These are phyloP conservation scores for Zaprionus africanus DNA, from an alignment of 1,140 invertebrate genomes.

Conservation along the genomic window DNA sequence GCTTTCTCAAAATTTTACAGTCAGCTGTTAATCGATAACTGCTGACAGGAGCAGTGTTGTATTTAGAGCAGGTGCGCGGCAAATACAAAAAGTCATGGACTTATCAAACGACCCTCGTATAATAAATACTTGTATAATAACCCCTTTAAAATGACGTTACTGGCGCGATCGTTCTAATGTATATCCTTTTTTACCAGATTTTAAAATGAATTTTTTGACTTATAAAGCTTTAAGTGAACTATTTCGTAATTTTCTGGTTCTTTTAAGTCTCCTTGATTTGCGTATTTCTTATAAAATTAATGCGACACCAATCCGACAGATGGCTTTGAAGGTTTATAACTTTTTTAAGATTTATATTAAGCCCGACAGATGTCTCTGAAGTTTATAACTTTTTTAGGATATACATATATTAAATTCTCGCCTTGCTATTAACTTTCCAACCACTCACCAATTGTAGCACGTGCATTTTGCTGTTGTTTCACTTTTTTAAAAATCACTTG, in stretches of 20 bases:
- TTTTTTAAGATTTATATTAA: too few species aligned
- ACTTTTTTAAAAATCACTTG: constrained; percentile 38
- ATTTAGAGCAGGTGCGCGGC: too few species aligned
- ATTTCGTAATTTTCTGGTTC: too few species aligned
- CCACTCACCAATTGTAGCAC: constrained; percentile 61
- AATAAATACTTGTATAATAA: neutral
- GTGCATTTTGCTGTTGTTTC: constrained; percentile 45
- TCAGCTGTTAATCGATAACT: too few species aligned
- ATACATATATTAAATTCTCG: constrained; percentile 6
- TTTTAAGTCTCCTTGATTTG: neutral
- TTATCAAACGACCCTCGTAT: too few species aligned
- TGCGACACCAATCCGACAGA: too few species aligned
- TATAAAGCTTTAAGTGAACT: too few species aligned
- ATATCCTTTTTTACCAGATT: neutral
- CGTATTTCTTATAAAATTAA: neutral
- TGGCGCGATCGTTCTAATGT: neutral
- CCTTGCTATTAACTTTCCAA: neutral
- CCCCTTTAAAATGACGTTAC: neutral
- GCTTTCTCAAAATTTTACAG: too few species aligned
- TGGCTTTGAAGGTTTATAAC: too few species aligned
- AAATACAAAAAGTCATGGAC: too few species aligned
- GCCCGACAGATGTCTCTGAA: neutral
- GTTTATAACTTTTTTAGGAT: constrained; percentile 7
- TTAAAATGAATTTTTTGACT: too few species aligned
- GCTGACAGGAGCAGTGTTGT: too few species aligned